Conservation (phyloP, 2,113 vertebrate species). For the Hydropotes inermis region DNA sequence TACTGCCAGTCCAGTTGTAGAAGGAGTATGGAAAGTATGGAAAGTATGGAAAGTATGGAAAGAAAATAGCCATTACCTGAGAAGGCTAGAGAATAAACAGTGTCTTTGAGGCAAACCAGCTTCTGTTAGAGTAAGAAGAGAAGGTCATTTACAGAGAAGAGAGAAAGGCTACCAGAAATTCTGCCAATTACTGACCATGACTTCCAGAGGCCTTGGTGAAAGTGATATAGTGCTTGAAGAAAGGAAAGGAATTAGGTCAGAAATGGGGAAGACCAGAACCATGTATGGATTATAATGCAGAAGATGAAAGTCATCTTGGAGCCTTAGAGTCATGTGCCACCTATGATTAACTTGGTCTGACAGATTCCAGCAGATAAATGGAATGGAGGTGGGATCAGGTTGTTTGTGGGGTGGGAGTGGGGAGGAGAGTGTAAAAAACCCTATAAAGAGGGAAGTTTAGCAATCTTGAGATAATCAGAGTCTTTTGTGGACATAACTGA, state of each 20-base stretch:
- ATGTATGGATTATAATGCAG: background rate
- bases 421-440: background rate
- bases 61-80: background rate
- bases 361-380: background rate
- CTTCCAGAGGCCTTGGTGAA: background rate
- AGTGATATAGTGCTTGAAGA: background rate
- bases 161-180: background rate
- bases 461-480: background rate
- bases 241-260: background rate
- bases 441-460: background rate
- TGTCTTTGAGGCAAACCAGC: background rate
- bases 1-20: background rate
- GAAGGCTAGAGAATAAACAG: background rate
- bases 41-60: too few species aligned
- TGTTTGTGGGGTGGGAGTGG: background rate
- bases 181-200: background rate
- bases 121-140: background rate
- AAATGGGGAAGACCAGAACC: background rate
- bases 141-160: background rate
- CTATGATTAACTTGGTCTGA: background rate
- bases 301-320: background rate
- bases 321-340: background rate
- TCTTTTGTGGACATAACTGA: background rate
- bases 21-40: background rate
- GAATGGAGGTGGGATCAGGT: background rate